Base-by-base conservation (phyloP, 1,140 invertebrate species). In the Drosophila sturtevanti region DNA sequence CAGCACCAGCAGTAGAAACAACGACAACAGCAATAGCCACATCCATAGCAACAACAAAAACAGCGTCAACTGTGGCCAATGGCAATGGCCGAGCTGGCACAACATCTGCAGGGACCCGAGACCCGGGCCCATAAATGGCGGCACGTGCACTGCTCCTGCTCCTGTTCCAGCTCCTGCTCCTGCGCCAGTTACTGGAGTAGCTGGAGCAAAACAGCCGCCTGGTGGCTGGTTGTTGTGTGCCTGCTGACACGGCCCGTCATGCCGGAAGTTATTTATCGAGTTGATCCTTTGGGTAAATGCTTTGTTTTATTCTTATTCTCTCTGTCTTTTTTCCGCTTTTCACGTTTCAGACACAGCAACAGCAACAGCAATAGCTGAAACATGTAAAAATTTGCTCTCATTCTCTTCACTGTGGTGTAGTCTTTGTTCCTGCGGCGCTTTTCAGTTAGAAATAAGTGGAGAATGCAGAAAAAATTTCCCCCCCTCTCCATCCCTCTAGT, bases 241-340 rank as follows among this genome's bases (percentile, higher is more conserved):
- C 68, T 81, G 65, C 69, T 89, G 75, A 87, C 73, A 63, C 74
- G 74, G 67, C 77, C 82, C 64, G 86, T 84, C 72, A 78, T 84
- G 70, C 77, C 82, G 72, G 86, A 90, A 79, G 82, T 90, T 78
- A 86, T 90, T 81, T 90, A 87, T 78, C 79, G 86, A 77, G 86
- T 90, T 75, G 86, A 90, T 90, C 86, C 86, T 77, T 87, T 90
- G 81, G 86, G 86, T 90, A 90, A 86, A 80, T 82, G 73, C 81
- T 81, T 72, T 85, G 70, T 81, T 75, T 73, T 82, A 74, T 77
- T 73, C 64, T 66, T n/a, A n/a, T n/a, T 51, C 63, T 77, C 48
- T 38, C 37, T 67, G 48, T 63, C 10, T 55, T 74, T 67, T 69
- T 74, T 76, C 55, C 55, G 44, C 64, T 71, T 66, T 79, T 68